Percentiles rank a stretch among this genome's conserved stretches.
Conservation (phyloP, 2,797 vertebrate species). For the Periophthalmus magnuspinnatus region DNA sequence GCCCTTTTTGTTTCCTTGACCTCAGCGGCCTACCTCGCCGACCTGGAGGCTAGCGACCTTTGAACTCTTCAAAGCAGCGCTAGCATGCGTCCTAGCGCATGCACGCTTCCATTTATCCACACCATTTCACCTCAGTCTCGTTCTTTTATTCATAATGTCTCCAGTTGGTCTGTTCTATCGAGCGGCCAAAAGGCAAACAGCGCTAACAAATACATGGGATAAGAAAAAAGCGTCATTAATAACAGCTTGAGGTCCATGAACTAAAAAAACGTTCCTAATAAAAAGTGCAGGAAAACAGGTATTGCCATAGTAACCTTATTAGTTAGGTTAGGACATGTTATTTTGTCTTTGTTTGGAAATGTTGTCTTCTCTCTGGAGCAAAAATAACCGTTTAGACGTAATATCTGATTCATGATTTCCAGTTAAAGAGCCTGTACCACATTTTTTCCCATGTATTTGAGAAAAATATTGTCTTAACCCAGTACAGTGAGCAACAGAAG, state of each 20-base stretch:
- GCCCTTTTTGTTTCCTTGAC: conserved; percentile 1
- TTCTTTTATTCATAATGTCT: conserved; percentile 30
- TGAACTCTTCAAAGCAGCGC: conserved; percentile 11
- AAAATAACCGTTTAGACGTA: too few relatives aligned
- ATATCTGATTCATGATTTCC: too few relatives aligned
- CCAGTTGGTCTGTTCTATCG: conserved; percentile 42
- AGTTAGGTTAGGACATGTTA: too few relatives aligned
- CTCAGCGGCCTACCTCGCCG: background rate
- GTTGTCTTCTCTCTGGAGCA: too few relatives aligned
- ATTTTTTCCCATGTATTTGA: too few relatives aligned
- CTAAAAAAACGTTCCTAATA: background rate
- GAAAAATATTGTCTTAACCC: too few relatives aligned
- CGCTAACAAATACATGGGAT: conserved; percentile 16
- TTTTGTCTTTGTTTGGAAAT: too few relatives aligned
- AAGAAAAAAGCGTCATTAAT: background rate
- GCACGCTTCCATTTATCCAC: conserved; percentile 11
- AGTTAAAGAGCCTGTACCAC: too few relatives aligned
- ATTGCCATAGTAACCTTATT: too few relatives aligned
- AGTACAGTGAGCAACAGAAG: too few relatives aligned
- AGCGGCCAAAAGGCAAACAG: conserved; percentile 23
- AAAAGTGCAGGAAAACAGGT: too few relatives aligned
- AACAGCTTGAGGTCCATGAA: background rate
- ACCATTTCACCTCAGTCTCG: conserved; percentile 7
- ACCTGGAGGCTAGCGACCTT: background rate
- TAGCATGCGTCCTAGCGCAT: too few relatives aligned